phyloP scores from a whole-genome alignment of 2,113 vertebrate genomes.

The Xiphorhynchus elegans region DNA sequence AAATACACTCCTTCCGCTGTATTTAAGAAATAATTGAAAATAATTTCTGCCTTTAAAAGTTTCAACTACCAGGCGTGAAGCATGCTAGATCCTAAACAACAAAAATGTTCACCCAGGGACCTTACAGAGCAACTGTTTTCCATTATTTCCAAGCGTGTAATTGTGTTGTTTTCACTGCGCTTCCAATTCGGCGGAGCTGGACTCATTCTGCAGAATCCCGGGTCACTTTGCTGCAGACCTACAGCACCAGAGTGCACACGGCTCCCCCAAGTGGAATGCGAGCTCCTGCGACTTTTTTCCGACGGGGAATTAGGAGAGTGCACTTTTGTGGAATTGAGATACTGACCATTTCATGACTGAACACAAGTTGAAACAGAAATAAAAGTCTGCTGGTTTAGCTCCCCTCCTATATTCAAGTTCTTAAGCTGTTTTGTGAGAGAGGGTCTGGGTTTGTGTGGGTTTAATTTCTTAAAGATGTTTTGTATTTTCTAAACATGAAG shows the following conservation, averaged over 20 bases:
- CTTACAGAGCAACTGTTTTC: neutral
- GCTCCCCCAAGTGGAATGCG: neutral
- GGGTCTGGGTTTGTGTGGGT: neutral
- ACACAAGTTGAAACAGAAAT: neutral
- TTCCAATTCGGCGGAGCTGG: neutral
- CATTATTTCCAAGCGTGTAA: neutral
- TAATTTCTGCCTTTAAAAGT: neutral
- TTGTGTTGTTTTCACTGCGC: neutral
- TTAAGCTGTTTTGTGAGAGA: neutral
- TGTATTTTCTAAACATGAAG: neutral
- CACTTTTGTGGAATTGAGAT: neutral
- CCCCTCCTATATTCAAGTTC: rapidly evolving
- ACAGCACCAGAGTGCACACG: neutral
- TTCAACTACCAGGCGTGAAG: neutral
- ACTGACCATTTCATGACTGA: neutral
- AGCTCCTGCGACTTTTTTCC: neutral
- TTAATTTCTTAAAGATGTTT: neutral
- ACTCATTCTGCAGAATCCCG: neutral
- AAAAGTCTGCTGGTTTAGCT: neutral
- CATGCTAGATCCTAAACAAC: neutral
- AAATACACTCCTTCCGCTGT: neutral
- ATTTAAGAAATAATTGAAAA: neutral
- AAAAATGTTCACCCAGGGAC: neutral
- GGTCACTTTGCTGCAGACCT: neutral
- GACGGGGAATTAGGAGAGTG: too few relatives aligned